Evolutionary conservation across 2,113 vertebrate genomes (phyloP).

Genomic region (Mastomys natalensis): DNA sequence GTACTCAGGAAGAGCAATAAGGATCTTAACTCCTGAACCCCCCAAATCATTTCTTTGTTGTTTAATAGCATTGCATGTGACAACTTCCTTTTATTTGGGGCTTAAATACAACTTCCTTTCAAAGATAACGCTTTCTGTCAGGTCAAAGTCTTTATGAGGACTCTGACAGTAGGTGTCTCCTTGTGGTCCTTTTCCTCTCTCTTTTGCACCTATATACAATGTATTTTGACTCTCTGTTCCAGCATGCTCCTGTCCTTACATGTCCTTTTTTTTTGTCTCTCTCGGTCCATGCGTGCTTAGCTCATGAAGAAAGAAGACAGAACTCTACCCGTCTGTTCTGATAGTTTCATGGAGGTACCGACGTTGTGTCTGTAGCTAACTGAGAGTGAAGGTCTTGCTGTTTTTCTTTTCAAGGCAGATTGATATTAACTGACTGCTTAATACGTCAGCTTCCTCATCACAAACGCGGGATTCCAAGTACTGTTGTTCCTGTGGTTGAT

Average conservation of each 20-base stretch:
- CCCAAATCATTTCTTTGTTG: not conserved
- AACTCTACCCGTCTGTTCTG: constrained; percentile 58
- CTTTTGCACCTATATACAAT: not conserved
- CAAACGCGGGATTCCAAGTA: not conserved
- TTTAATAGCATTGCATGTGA: not conserved
- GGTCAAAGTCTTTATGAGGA: constrained; percentile 26
- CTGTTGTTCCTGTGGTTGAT: not conserved
- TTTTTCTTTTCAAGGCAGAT: not conserved
- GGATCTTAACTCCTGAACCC: not conserved
- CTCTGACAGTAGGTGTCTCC: not conserved
- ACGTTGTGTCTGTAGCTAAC: not conserved
- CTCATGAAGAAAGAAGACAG: constrained; percentile 86
- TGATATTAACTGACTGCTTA: not conserved
- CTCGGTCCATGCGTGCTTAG: constrained; percentile 77
- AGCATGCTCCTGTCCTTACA: not conserved
- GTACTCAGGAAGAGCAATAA: not conserved
- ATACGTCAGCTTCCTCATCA: not conserved
- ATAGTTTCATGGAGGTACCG: constrained; percentile 87
- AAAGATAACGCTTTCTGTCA: not conserved
- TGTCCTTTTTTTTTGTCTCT: not conserved
- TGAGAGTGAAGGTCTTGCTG: not conserved
- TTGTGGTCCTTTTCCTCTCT: not conserved
- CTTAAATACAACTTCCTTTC: not conserved
- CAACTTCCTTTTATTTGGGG: not conserved
- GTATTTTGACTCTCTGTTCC: not conserved